Evolutionary conservation across 2,113 vertebrate species (phyloP).

Genomic region (Mastomys natalensis): DNA sequence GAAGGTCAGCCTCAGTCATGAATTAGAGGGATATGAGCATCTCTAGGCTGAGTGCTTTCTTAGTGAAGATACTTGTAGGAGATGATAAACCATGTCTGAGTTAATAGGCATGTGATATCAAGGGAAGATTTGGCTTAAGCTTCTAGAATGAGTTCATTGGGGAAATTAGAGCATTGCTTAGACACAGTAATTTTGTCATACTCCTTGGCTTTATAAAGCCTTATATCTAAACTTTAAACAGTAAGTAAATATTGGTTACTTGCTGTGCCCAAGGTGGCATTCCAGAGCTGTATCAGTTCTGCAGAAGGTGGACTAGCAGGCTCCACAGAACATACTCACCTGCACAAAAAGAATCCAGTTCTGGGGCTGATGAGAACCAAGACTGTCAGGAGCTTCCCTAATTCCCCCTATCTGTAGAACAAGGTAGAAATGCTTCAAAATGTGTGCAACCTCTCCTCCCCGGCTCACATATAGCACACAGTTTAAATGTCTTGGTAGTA

Average conservation of each 20-base stretch:
- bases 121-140: conserved; percentile 62
- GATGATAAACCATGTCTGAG: conserved; percentile 36
- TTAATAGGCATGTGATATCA: conserved; percentile 33
- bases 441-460: not conserved
- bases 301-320: not conserved
- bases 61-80: conserved; percentile 7
- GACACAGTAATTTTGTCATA: conserved; percentile 13
- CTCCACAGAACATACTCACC: conserved; percentile 1
- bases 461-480: not conserved
- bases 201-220: not conserved
- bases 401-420: not conserved
- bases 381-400: not conserved
- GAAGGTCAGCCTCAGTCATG: not conserved
- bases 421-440: conserved; percentile 32
- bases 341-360: not conserved
- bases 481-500: not conserved
- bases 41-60: conserved; percentile 38
- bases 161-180: conserved; percentile 47
- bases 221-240: conserved; percentile 29
- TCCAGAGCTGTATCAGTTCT: conserved; percentile 33
- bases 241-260: not conserved
- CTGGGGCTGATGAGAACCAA: conserved; percentile 36
- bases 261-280: conserved; percentile 20
- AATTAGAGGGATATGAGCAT: not conserved
- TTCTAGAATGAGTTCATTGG: conserved; percentile 59